These are phyloP conservation scores for Molorchus minor DNA, from an alignment of 2,888 invertebrate species.

Conservation along the genomic window DNA sequence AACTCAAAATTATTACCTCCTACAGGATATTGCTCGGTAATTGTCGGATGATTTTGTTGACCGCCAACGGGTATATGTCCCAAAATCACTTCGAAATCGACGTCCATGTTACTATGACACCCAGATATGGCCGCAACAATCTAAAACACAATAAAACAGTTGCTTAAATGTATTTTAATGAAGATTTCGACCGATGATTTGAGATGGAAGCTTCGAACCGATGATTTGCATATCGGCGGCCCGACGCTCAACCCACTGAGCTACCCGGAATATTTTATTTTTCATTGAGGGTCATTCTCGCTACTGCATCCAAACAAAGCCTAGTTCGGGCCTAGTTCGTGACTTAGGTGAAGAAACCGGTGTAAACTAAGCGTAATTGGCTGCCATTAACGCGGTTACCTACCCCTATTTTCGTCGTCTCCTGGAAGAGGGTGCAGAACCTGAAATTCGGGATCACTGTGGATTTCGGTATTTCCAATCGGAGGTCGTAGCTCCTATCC, in stretches of 20 bases:
- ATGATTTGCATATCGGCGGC: too few species aligned
- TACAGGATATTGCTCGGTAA: neutral
- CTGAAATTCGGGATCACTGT: slow-evolving; percentile 42
- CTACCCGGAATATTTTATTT: too few species aligned
- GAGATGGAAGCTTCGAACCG: too few species aligned
- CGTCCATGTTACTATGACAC: neutral
- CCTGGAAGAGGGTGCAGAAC: slow-evolving; percentile 37
- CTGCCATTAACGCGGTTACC: too few species aligned
- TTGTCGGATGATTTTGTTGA: neutral
- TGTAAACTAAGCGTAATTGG: too few species aligned
- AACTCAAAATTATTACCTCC: neutral
- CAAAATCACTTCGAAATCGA: neutral
- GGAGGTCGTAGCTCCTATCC: slow-evolving; percentile 43
- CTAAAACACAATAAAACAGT: neutral
- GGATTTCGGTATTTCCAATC: slow-evolving; percentile 41
- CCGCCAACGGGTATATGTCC: slow-evolving; percentile 4
- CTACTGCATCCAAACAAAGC: too few species aligned
- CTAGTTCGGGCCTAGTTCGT: too few species aligned
- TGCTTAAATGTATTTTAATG: neutral
- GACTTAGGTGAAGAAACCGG: too few species aligned
- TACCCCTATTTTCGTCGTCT: slow-evolving; percentile 35
- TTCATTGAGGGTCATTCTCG: too few species aligned
- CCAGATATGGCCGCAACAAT: neutral
- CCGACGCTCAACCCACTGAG: too few species aligned
- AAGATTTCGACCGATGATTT: too few species aligned